These are phyloP conservation scores for Nomada goodeniana DNA, from an alignment of 2,888 invertebrate genomes.

Conservation along the genomic window DNA sequence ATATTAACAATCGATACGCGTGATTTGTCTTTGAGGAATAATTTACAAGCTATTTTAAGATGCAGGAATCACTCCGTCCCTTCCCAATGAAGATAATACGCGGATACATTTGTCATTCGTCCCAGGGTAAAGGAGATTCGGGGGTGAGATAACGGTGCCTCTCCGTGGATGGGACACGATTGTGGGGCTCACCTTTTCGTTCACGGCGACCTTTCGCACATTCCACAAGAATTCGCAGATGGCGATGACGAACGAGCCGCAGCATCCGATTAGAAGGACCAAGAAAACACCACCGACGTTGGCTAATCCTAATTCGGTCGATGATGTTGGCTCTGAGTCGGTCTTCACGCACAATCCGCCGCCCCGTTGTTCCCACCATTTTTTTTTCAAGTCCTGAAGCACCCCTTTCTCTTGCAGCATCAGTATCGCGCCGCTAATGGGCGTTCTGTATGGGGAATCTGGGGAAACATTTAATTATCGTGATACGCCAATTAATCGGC, in stretches of 20 bases:
- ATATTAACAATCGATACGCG: neutral
- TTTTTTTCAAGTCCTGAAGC: conserved; percentile 92
- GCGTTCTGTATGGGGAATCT: conserved; percentile 92
- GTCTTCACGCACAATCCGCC: conserved; percentile 86
- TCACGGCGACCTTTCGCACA: conserved; percentile 90
- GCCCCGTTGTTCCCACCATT: conserved; percentile 94
- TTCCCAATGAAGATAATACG: neutral
- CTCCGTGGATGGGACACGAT: neutral
- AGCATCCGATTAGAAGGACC: conserved; percentile 91
- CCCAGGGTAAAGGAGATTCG: conserved; percentile 12
- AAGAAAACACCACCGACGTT: conserved; percentile 96
- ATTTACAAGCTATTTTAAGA: neutral
- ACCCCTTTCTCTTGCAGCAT: conserved; percentile 95
- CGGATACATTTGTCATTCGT: conserved; percentile 19
- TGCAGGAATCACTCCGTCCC: conserved; percentile 12
- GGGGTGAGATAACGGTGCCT: conserved; percentile 21
- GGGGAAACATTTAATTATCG: conserved; percentile 62
- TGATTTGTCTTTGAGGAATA: neutral
- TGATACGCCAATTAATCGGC: neutral
- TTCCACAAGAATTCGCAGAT: conserved; percentile 94
- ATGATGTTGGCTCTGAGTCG: conserved; percentile 81
- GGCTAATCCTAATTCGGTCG: conserved; percentile 90
- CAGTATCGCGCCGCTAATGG: conserved; percentile 94
- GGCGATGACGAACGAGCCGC: conserved; percentile 90
- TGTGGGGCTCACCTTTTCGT: conserved; percentile 86